Evolutionary conservation across 2,797 vertebrate genomes (phyloP).

Genomic region (Chaetophractus vellerosus): DNA sequence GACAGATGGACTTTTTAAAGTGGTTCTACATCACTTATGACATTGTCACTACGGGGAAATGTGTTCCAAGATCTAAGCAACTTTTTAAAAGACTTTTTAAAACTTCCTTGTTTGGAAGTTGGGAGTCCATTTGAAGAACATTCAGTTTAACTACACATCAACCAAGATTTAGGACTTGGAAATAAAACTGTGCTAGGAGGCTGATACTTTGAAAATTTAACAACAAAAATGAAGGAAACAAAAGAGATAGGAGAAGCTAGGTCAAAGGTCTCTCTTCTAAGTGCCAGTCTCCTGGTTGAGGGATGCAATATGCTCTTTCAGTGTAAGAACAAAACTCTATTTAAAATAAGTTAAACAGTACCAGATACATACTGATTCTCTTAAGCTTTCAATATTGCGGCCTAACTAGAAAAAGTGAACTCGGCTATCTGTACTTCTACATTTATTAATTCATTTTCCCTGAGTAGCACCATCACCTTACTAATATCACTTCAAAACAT

Average conservation of each 20-base stretch:
- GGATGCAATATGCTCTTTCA: neutral
- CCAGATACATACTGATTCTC: neutral
- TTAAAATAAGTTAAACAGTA: conserved; percentile 40
- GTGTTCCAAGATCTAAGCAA: neutral
- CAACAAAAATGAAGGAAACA: neutral
- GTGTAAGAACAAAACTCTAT: conserved; percentile 9
- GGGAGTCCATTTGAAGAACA: neutral
- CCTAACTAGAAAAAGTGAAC: conserved; percentile 30
- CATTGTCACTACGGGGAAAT: neutral
- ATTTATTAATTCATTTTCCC: conserved; percentile 32
- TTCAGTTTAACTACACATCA: neutral
- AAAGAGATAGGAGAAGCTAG: neutral
- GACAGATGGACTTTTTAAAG: neutral
- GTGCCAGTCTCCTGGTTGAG: neutral
- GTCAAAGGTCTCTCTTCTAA: neutral
- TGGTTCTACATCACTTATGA: neutral
- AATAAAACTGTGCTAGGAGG: neutral
- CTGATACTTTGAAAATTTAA: conserved; percentile 17
- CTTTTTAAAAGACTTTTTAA: too few relatives aligned
- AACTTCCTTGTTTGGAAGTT: conserved; percentile 50
- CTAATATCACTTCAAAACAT: neutral
- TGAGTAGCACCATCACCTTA: neutral
- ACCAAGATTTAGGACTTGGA: neutral
- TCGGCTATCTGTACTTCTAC: neutral
- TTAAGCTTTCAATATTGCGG: neutral